Evolutionary conservation across 1,140 invertebrate genomes (phyloP).

Genomic region (Scylla paramamosain): DNA sequence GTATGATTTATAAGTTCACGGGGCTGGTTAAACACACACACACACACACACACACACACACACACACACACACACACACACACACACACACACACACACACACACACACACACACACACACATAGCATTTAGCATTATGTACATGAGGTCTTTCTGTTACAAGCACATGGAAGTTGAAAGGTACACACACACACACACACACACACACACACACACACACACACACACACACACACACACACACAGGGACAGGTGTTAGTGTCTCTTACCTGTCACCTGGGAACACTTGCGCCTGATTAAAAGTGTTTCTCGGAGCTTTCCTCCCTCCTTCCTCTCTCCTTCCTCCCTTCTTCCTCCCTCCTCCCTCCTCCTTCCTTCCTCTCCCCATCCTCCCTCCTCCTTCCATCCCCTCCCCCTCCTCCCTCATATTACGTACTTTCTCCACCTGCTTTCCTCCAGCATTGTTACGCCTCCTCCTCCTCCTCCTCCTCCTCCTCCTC

Average conservation of each 20-base stretch:
- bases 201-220: background rate
- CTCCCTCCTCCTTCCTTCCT: background rate
- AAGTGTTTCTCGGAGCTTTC: background rate
- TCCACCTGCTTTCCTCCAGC: background rate
- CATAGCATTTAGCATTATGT: background rate
- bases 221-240: too few species aligned
- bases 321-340: background rate
- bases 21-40: background rate
- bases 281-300: too few species aligned
- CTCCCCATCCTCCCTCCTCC: background rate
- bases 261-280: too few species aligned
- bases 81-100: background rate
- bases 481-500: background rate
- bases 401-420: background rate
- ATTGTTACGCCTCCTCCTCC: background rate
- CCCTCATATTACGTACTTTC: background rate
- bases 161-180: background rate
- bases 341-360: background rate
- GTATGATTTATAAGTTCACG: too few species aligned
- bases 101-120: too few species aligned
- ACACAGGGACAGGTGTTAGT: too few species aligned
- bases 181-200: background rate
- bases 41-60: too few species aligned
- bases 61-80: too few species aligned
- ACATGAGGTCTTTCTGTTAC: background rate